Evolutionary conservation across 2,888 invertebrate species (phyloP).

Genomic region (Axea sp.): DNA sequence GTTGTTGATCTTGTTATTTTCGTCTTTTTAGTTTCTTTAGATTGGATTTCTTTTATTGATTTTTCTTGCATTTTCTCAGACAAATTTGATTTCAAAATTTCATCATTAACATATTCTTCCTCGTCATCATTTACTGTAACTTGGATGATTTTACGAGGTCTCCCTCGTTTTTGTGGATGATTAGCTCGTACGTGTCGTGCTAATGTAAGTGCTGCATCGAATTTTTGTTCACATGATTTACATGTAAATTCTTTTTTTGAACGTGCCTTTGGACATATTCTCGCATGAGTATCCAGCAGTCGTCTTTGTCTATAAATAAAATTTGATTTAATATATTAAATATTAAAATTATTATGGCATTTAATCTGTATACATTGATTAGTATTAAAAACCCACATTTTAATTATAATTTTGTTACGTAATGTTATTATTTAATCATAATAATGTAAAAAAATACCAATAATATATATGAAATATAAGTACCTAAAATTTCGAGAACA

Average conservation of each 20-base stretch:
- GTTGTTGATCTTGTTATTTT: conserved; percentile 27
- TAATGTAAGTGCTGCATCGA: conserved; percentile 74
- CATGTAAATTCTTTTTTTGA: conserved; percentile 69
- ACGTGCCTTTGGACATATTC: conserved; percentile 72
- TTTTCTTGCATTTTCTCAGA: conserved; percentile 31
- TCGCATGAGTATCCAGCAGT: conserved; percentile 71
- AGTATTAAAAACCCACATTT: too few species aligned
- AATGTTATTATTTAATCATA: too few species aligned
- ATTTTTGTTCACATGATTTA: conserved; percentile 74
- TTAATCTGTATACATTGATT: too few species aligned
- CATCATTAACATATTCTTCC: conserved; percentile 37
- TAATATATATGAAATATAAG: too few species aligned
- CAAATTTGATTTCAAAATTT: background rate
- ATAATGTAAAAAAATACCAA: too few species aligned
- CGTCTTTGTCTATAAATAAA: conserved; percentile 66
- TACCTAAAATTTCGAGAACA: conserved; percentile 71
- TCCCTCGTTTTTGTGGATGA: conserved; percentile 70
- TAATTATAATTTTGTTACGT: too few species aligned
- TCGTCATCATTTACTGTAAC: conserved; percentile 25
- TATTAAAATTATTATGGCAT: too few species aligned
- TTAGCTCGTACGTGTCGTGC: conserved; percentile 74
- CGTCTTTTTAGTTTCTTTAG: conserved; percentile 8
- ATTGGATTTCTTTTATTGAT: conserved; percentile 1
- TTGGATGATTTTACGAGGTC: conserved; percentile 54
- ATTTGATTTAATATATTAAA: too few species aligned